Conservation (phyloP, 2,113 vertebrate species). For the Austrofundulus limnaeus region DNA sequence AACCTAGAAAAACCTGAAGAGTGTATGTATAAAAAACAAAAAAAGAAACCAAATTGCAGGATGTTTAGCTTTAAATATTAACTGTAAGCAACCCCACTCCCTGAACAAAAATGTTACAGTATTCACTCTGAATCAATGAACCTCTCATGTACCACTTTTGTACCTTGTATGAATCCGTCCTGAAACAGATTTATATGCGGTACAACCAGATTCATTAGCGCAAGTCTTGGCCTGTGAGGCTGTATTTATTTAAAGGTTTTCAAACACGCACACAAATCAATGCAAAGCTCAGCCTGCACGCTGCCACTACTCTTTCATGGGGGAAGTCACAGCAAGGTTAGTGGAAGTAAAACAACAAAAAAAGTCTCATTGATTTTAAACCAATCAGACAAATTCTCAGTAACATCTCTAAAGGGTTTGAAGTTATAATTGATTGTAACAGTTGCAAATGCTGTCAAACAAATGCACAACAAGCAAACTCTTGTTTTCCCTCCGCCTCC, state of each 20-base stretch:
- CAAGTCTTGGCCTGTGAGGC: constrained; percentile 37
- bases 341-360: constrained; percentile 9
- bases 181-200: constrained; percentile 42
- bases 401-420: constrained; percentile 31
- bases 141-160: too few relatives aligned
- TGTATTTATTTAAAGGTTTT: constrained; percentile 60
- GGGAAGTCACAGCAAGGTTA: constrained; percentile 1
- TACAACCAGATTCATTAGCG: constrained; percentile 40
- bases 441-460: constrained; percentile 36
- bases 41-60: not conserved
- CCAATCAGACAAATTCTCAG: constrained; percentile 9
- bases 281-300: constrained; percentile 42
- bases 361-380: constrained; percentile 27
- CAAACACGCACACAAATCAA: constrained; percentile 36
- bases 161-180: too few relatives aligned
- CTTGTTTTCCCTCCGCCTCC: constrained; percentile 25
- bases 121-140: constrained; percentile 39
- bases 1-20: constrained; percentile 28
- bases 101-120: constrained; percentile 9
- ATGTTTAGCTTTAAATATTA: constrained; percentile 33
- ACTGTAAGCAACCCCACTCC: constrained; percentile 31
- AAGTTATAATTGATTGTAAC: constrained; percentile 36
- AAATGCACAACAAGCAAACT: constrained; percentile 26
- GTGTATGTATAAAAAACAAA: constrained; percentile 30
- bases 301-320: constrained; percentile 22